phyloP scores from a whole-genome alignment of 2,113 vertebrate genomes.

The Sardina pilchardus region DNA sequence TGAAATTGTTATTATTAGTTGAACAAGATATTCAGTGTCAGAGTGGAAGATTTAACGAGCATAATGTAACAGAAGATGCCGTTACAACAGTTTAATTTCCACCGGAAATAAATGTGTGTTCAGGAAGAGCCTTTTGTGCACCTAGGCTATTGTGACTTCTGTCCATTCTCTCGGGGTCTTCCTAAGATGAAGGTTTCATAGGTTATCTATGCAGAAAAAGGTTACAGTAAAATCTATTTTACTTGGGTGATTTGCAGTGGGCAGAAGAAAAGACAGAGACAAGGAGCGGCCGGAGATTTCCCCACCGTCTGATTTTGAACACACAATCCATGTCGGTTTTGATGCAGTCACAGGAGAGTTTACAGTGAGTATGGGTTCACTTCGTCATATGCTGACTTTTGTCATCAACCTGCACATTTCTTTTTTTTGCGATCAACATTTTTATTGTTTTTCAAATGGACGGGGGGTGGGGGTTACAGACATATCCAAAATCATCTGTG shows the following conservation, averaged over 20 bases:
- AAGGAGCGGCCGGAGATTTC: constrained; percentile 96
- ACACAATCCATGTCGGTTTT: constrained; percentile 97
- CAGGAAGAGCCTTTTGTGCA: too few relatives aligned
- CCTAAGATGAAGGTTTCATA: background rate
- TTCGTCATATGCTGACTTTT: background rate
- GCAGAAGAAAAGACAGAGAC: constrained; percentile 90
- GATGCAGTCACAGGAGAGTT: constrained; percentile 97
- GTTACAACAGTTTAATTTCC: too few relatives aligned
- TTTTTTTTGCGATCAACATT: too few relatives aligned
- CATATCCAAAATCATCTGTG: too few relatives aligned
- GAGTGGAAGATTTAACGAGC: too few relatives aligned
- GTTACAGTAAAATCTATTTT: background rate
- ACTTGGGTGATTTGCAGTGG: background rate
- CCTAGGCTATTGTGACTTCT: too few relatives aligned
- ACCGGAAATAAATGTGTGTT: too few relatives aligned
- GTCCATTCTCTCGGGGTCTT: background rate
- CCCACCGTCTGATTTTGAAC: constrained; percentile 94
- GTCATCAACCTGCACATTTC: background rate
- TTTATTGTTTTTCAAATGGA: too few relatives aligned
- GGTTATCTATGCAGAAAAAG: background rate
- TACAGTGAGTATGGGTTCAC: constrained; percentile 79
- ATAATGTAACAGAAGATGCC: too few relatives aligned
- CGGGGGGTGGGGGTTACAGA: too few relatives aligned
- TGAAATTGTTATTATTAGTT: too few relatives aligned
- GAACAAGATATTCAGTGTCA: too few relatives aligned